Percentiles rank a stretch among this genome's conserved stretches.
Conservation (phyloP, 1,140 invertebrate genomes). For the Bombyx mandarina region DNA sequence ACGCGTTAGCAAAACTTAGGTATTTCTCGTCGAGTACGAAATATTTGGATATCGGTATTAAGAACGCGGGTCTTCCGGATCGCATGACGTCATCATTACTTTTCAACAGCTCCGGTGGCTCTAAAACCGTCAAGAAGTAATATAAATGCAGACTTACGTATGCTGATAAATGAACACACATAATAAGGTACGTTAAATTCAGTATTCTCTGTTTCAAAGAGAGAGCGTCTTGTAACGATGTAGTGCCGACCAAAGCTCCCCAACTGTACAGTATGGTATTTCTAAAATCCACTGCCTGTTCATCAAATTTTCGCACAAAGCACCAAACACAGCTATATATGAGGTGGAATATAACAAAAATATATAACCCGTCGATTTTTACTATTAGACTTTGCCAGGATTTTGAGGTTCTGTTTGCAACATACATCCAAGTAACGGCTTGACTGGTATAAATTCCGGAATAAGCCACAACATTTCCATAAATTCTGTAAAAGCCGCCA, state of each 20-base stretch:
- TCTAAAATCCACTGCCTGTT: constrained; percentile 18
- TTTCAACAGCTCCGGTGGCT: constrained; percentile 30
- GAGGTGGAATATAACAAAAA: constrained; percentile 43
- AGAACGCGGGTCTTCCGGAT: constrained; percentile 31
- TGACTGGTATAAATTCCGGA: constrained; percentile 45
- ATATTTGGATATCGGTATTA: constrained; percentile 27
- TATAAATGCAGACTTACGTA: constrained; percentile 44
- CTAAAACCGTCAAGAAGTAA: constrained; percentile 42
- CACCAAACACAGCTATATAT: constrained; percentile 33
- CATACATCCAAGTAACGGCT: constrained; percentile 41
- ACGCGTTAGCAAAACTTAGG: constrained; percentile 31
- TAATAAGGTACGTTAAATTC: constrained; percentile 32
- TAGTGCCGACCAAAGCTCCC: constrained; percentile 39
- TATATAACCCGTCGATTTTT: constrained; percentile 34
- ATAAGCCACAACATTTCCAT: constrained; percentile 37
- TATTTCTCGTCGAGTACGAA: constrained; percentile 40
- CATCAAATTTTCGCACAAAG: constrained; percentile 29
- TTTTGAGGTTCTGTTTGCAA: constrained; percentile 29
- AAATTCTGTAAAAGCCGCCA: constrained; percentile 48
- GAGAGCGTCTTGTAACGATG: constrained; percentile 27
- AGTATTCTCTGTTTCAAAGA: constrained; percentile 43
- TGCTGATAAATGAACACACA: constrained; percentile 38
- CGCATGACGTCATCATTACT: constrained; percentile 34
- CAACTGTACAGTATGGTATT: constrained; percentile 33
- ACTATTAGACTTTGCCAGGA: constrained; percentile 36